Percentiles rank a stretch among this genome's conserved stretches.
These are phyloP conservation scores for Tiphia femorata DNA, from an alignment of 2,888 invertebrate genomes.

Conservation along the genomic window DNA sequence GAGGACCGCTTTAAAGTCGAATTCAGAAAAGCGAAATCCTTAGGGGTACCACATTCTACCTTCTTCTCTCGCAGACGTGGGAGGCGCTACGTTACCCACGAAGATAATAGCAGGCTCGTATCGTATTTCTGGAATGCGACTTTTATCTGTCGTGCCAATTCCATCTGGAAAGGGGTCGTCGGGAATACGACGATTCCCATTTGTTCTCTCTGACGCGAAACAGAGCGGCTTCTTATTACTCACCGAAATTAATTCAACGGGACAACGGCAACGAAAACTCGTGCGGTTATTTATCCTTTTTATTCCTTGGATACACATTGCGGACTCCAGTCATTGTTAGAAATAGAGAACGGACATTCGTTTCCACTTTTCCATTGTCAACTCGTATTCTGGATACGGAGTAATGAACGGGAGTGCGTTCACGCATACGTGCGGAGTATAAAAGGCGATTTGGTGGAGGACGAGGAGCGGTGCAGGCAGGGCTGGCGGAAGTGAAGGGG, in stretches of 20 bases:
- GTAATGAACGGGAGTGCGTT: conserved; percentile 18
- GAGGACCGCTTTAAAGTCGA: conserved; percentile 63
- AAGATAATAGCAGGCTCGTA: conserved; percentile 28
- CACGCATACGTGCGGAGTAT: conserved; percentile 29
- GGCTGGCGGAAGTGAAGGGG: conserved; percentile 8
- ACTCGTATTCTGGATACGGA: conserved; percentile 27
- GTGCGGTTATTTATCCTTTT: too few species aligned
- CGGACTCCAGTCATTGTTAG: too few species aligned
- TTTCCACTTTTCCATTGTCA: conserved; percentile 21
- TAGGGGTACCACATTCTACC: conserved; percentile 33
- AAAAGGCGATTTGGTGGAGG: conserved; percentile 32
- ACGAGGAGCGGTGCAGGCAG: conserved; percentile 1
- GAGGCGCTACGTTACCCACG: conserved; percentile 30
- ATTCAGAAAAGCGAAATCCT: conserved; percentile 62
- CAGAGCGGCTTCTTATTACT: too few species aligned
- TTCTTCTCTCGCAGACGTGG: conserved; percentile 19
- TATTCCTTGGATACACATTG: too few species aligned
- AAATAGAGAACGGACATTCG: too few species aligned
- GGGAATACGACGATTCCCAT: not conserved
- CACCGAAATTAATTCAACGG: conserved; percentile 1
- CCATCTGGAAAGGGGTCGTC: too few species aligned
- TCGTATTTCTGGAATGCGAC: conserved; percentile 4
- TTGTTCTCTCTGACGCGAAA: not conserved
- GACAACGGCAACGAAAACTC: too few species aligned
- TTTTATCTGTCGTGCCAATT: too few species aligned